These are phyloP conservation scores for Folsomia candida DNA, from an alignment of 2,888 invertebrate species.

Conservation along the genomic window DNA sequence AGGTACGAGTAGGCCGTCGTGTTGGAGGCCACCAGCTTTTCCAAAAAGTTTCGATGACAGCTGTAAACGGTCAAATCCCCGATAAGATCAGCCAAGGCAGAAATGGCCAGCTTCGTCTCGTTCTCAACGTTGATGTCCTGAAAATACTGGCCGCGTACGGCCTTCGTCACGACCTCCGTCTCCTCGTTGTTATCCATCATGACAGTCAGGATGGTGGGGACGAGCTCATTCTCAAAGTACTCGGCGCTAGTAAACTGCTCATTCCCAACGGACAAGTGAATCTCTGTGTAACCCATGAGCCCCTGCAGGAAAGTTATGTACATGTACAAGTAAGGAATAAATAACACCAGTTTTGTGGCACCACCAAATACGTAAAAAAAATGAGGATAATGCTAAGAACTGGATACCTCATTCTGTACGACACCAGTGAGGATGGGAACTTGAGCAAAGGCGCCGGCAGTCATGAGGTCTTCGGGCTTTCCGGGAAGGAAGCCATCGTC, in stretches of 20 bases:
- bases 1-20: conserved; percentile 42
- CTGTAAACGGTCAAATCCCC: conserved; percentile 37
- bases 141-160: conserved; percentile 48
- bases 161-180: conserved; percentile 39
- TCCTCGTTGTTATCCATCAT: conserved; percentile 36
- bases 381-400: not conserved
- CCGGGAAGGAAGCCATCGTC: conserved; percentile 46
- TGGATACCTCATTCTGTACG: conserved; percentile 34
- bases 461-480: conserved; percentile 42
- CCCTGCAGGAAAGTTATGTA: conserved; percentile 25
- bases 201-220: conserved; percentile 36
- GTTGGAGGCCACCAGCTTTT: conserved; percentile 34
- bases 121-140: conserved; percentile 41
- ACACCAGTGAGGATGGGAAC: conserved; percentile 48
- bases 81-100: conserved; percentile 35
- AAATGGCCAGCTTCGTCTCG: conserved; percentile 40
- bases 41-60: conserved; percentile 44
- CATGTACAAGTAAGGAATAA: not conserved
- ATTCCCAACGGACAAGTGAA: conserved; percentile 28
- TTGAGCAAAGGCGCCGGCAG: conserved; percentile 43
- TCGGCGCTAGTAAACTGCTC: conserved; percentile 43
- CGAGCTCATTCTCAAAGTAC: conserved; percentile 38
- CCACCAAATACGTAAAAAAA: not conserved
- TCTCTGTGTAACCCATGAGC: conserved; percentile 23
- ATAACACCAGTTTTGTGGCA: not conserved